Conservation (phyloP, 1,140 invertebrate genomes). For the Aphaenogaster rudis region DNA sequence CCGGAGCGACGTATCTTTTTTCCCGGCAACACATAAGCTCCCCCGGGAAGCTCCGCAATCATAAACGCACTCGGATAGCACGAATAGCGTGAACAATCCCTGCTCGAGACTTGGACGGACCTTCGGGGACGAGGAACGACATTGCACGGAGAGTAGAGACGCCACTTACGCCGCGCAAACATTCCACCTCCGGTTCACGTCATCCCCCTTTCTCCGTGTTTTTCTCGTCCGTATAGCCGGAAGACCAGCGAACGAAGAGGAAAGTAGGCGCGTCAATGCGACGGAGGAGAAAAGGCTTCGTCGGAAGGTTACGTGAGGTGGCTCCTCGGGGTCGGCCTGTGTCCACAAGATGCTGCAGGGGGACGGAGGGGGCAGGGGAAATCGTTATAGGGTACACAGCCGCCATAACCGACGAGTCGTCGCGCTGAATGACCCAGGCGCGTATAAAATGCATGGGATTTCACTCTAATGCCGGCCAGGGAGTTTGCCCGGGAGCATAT, state of each 20-base stretch:
- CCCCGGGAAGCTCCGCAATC: conserved; percentile 23
- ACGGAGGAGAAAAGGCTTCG: conserved; percentile 61
- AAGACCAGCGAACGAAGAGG: conserved; percentile 54
- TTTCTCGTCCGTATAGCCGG: conserved; percentile 56
- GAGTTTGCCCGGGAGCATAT: conserved; percentile 81
- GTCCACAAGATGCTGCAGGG: conserved; percentile 79
- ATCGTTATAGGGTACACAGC: conserved; percentile 78
- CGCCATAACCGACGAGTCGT: conserved; percentile 77
- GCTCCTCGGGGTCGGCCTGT: conserved; percentile 72
- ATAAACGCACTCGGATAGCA: conserved; percentile 71
- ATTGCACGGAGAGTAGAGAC: conserved; percentile 79
- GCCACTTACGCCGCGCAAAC: conserved; percentile 85
- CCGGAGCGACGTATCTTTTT: conserved; percentile 27
- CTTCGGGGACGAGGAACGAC: conserved; percentile 64
- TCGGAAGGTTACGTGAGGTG: conserved; percentile 61
- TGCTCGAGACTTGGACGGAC: conserved; percentile 64
- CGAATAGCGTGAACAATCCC: conserved; percentile 76
- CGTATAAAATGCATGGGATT: conserved; percentile 87
- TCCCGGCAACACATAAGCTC: not conserved
- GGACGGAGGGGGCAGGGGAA: conserved; percentile 19
- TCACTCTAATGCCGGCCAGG: conserved; percentile 79
- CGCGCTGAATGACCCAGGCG: conserved; percentile 82
- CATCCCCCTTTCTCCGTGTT: conserved; percentile 61
- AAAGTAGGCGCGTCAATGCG: conserved; percentile 65
- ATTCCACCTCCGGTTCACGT: conserved; percentile 66